Base-by-base conservation (phyloP, 2,888 invertebrate species). In the Cepaea hortensis region DNA sequence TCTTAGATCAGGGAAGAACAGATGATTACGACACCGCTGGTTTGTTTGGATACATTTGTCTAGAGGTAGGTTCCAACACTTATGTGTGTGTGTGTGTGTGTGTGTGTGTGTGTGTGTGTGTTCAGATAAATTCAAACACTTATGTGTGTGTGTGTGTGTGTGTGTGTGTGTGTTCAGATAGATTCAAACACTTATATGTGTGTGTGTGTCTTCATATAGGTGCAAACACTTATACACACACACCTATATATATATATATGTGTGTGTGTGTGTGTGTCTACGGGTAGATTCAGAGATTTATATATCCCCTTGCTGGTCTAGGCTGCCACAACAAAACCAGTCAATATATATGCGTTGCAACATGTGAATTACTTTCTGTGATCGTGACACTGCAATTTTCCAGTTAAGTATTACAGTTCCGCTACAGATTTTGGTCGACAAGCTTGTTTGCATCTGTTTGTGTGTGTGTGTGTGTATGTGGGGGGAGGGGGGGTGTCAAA, bases 111-210 rank as follows among this genome's bases (percentile, higher is more conserved):
- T 18, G 20, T 15, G 20, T 46, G 50, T 62, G 72, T 72, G 46
- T 62, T 72, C 48, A 72, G 11, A 83, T 83, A 20, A 0, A 48
- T 83, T 46, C n/a, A 72, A 72, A 72, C 70, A 72, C 50, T 48
- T 72, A 72, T 83, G 72, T 72, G 72, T 83, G 50, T 72, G 50
- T 83, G 50, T n/a, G 3, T 70, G 3, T n/a, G 3, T 11, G n/a
- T n/a, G n/a, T 18, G 20, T 15, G 20, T 46, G 50, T 62, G 72
- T 72, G 46, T 62, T 72, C 48, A 72, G 11, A 83, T 83, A 20
- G 11, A 48, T 83, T 46, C n/a, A 72, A 72, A 72, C 70, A 72
- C 50, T 48, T 72, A 72, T 83, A 83, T 72, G 72, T 83, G 50
- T 72, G 50, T 72, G 50, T 48, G 20, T 83, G 46, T 72, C 46